Evolutionary conservation across 2,113 vertebrate genomes (phyloP), one percentile per base, ranked within the genome.

Genomic region (Parus major): DNA sequence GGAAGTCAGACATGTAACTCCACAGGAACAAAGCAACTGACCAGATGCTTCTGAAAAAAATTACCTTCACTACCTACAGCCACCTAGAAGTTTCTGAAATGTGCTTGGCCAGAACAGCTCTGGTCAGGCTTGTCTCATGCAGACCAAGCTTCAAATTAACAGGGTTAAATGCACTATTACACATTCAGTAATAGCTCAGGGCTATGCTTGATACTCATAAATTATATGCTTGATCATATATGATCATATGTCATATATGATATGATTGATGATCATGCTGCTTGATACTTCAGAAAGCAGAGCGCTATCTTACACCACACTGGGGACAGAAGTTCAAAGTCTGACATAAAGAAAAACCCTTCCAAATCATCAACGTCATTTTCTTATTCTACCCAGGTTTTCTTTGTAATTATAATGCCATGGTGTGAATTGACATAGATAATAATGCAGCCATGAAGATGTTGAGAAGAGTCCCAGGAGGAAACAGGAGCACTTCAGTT

Each of bases 241-340:
- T 39, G 39, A 39, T 39, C 39, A 39, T 39, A 39, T 39, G 12
- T 39, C 39, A 39, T 39, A 39, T 39, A 39, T 39, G 39, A 39
- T 12, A 39, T 39, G 39, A 39, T 39, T 39, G 39, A 12, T 39
- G 39, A 39, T 0, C 36, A 31, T 41, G n/a, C 72, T 4, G 2
- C 33, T n/a, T 39, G n/a, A 56, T 36, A 57, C 55, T 55, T 78
- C 64, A 50, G 35, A 46, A 25, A 27, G 24, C 44, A 81, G 13
- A 10, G 50, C 13, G 20, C n/a, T 56, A 11, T n/a, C n/a, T 49
- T 35, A 31, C 7, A 21, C 28, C 5, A 24, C 35, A 12, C 0
- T 50, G n/a, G 25, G 33, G 39, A 72, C 27, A 73, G 42, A 49
- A 65, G 41, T 29, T 61, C 29, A n/a, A 31, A 82, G 15, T 33